Conservation (phyloP, 2,113 vertebrate species). For the Corythaixoides concolor region DNA sequence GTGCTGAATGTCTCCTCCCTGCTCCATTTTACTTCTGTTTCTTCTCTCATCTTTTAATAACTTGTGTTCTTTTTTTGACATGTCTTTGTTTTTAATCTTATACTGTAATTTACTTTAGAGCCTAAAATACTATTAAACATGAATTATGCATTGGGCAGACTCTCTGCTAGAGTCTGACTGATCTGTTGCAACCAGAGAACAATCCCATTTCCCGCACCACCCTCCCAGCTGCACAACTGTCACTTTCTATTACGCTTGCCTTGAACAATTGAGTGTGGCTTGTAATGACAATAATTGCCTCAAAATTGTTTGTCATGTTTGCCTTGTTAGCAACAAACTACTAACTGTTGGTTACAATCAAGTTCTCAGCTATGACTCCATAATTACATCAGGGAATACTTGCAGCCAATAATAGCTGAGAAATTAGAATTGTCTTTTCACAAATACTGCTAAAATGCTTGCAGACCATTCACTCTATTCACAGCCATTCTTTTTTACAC, state of each 20-base stretch:
- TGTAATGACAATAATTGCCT: constrained; percentile 71
- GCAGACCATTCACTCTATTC: not conserved
- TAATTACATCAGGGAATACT: constrained; percentile 65
- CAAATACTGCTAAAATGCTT: constrained; percentile 22
- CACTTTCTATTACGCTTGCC: constrained; percentile 56
- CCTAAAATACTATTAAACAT: constrained; percentile 51
- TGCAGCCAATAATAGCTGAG: constrained; percentile 38
- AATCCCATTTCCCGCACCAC: not conserved
- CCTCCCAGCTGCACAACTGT: constrained; percentile 68
- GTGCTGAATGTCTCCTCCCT: not conserved
- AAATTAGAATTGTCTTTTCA: constrained; percentile 52
- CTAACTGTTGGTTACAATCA: constrained; percentile 65
- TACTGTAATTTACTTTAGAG: constrained; percentile 32
- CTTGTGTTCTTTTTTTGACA: not conserved
- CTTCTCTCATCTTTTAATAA: not conserved
- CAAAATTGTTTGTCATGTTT: constrained; percentile 71
- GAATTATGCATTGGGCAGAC: constrained; percentile 57
- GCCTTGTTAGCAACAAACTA: constrained; percentile 68
- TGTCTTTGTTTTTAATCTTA: constrained; percentile 15
- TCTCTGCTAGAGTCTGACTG: constrained; percentile 17
- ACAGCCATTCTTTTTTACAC: not conserved
- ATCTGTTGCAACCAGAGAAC: constrained; percentile 18
- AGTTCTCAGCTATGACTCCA: constrained; percentile 56
- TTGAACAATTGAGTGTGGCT: constrained; percentile 59
- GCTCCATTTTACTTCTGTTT: not conserved